phyloP scores from a whole-genome alignment of 2,113 vertebrate species.

The Epinephelus moara region DNA sequence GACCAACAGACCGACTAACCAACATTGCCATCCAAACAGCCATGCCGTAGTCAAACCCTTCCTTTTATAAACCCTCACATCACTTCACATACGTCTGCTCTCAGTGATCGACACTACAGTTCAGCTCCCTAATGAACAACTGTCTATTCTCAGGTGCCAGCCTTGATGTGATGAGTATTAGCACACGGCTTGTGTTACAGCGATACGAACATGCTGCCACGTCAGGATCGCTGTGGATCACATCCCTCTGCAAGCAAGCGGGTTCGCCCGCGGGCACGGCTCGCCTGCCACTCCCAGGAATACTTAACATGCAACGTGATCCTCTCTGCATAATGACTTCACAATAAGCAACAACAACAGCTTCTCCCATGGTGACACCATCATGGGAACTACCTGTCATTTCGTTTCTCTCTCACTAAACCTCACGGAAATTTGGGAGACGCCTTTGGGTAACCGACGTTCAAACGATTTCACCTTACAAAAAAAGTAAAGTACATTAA shows the following conservation, averaged over 20 bases:
- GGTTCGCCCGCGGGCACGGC: background rate
- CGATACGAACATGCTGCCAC: slow-evolving; percentile 1
- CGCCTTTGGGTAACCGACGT: background rate
- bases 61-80: background rate
- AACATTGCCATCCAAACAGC: background rate
- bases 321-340: background rate
- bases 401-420: background rate
- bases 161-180: slow-evolving; percentile 13
- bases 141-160: background rate
- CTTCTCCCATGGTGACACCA: background rate
- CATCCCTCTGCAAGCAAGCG: background rate
- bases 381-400: slow-evolving; percentile 16
- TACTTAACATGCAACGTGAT: slow-evolving; percentile 17
- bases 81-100: background rate
- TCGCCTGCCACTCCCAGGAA: slow-evolving; percentile 28
- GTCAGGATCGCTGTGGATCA: slow-evolving; percentile 18
- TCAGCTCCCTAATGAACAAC: background rate
- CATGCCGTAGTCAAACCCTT: background rate
- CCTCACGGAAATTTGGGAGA: background rate
- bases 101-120: background rate
- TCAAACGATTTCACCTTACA: background rate
- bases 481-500: background rate
- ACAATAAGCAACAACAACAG: background rate
- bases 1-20: background rate
- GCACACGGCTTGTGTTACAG: background rate